These are phyloP conservation scores for Melanogrammus aeglefinus DNA, from an alignment of 2,797 vertebrate genomes.

Conservation along the genomic window DNA sequence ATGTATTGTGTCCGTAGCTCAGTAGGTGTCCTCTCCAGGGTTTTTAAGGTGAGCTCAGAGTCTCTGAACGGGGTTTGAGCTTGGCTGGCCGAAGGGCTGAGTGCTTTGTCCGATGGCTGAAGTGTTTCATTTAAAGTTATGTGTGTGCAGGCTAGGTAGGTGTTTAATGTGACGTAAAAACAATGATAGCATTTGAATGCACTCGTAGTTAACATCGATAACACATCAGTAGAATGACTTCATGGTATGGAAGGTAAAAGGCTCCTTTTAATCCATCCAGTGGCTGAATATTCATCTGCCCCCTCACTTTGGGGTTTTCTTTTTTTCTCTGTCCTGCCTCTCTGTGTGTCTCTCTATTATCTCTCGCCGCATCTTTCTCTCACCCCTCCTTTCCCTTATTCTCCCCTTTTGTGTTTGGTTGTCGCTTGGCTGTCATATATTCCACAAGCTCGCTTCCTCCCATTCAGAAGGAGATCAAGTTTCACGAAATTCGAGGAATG, in stretches of 20 bases:
- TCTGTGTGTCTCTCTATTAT: conserved; percentile 1
- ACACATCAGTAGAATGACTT: neutral
- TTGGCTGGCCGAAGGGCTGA: too few relatives aligned
- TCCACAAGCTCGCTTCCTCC: conserved; percentile 25
- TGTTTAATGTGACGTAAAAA: too few relatives aligned
- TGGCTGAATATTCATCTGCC: neutral
- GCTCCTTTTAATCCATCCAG: neutral
- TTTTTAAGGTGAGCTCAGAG: neutral
- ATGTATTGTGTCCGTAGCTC: too few relatives aligned
- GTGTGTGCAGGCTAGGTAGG: too few relatives aligned
- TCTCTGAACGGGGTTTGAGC: neutral
- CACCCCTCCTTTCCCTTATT: neutral
- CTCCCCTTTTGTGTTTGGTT: neutral
- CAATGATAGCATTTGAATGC: neutral
- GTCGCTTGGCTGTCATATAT: conserved; percentile 44
- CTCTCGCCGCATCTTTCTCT: neutral
- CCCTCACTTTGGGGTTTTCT: neutral
- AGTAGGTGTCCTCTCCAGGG: too few relatives aligned
- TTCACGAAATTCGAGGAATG: conserved; percentile 69
- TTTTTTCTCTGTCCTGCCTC: conserved; percentile 15
- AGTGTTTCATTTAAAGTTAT: too few relatives aligned
- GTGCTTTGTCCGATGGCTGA: too few relatives aligned
- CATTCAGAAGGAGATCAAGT: conserved; percentile 60
- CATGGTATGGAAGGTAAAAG: neutral
- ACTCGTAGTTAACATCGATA: neutral